Conservation (phyloP, 2,113 vertebrate genomes). For the Capreolus pygargus region DNA sequence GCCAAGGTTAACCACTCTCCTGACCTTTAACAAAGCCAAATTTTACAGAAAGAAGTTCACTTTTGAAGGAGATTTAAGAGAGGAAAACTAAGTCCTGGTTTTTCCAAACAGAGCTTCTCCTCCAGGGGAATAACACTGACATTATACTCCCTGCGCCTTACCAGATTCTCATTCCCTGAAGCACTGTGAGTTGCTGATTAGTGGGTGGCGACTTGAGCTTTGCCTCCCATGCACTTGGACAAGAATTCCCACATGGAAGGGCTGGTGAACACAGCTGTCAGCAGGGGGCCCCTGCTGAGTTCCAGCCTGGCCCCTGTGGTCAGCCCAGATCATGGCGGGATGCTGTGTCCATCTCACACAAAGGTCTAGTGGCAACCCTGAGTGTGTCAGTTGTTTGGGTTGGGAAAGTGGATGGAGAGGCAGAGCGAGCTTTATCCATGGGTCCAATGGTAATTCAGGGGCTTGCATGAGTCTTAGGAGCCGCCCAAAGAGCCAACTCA, state of each 20-base stretch:
- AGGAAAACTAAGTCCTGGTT: neutral
- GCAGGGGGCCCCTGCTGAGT: neutral
- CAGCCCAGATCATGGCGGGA: accelerated
- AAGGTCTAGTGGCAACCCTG: neutral
- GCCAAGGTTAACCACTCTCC: neutral
- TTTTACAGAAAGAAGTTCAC: neutral
- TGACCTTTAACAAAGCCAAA: neutral
- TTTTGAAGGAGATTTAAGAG: neutral
- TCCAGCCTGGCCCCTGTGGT: neutral
- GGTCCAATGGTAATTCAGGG: neutral
- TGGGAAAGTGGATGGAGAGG: neutral
- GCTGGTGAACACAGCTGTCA: neutral
- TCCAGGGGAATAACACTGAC: neutral
- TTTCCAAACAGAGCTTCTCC: neutral
- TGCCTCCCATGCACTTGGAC: neutral
- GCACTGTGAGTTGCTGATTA: neutral
- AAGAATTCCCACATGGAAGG: neutral
- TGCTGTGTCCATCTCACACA: neutral
- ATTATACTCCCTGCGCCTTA: neutral
- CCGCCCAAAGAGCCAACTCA: neutral
- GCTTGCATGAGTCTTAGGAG: neutral
- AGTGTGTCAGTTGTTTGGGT: neutral
- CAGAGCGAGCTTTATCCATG: neutral
- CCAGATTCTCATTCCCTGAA: neutral
- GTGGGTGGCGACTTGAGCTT: neutral